Percentiles rank a stretch among this genome's conserved stretches.
phyloP scores from a whole-genome alignment of 2,797 vertebrate genomes.

The Salmo trutta region DNA sequence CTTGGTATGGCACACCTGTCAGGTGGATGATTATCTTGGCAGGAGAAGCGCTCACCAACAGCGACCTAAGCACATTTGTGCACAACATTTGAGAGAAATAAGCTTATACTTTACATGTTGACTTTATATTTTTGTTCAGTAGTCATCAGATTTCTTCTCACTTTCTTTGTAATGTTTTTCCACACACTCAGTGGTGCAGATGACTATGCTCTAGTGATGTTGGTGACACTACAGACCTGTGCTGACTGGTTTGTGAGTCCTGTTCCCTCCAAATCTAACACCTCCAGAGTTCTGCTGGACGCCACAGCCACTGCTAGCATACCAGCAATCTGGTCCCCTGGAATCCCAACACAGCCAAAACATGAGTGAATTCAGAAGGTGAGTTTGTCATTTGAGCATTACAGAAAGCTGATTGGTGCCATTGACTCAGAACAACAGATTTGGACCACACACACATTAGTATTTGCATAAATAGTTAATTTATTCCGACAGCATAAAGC shows the following conservation, averaged over 20 bases:
- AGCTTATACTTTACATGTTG: no score
- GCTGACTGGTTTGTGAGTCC: conserved; percentile 92
- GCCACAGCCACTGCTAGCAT: conserved; percentile 95
- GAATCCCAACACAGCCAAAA: conserved; percentile 15
- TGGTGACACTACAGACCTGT: conserved; percentile 71
- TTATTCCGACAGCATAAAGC: not conserved
- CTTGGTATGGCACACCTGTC: no score
- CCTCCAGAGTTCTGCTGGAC: conserved; percentile 92
- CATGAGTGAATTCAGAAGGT: not conserved
- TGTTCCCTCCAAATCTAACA: conserved; percentile 93
- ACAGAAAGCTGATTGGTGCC: conserved; percentile 1
- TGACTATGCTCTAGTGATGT: not conserved
- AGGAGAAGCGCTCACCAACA: no score
- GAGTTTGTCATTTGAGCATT: not conserved
- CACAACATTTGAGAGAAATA: no score
- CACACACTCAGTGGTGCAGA: not conserved
- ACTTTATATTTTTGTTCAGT: no score
- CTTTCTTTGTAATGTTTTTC: no score
- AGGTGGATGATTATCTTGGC: no score
- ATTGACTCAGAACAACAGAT: not conserved
- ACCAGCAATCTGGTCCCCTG: conserved; percentile 88
- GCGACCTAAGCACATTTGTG: no score
- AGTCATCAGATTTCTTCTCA: no score
- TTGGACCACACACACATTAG: not conserved
- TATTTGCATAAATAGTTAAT: not conserved